phyloP scores from a whole-genome alignment of 2,888 invertebrate species.

The Macrosiphum euphorbiae region DNA sequence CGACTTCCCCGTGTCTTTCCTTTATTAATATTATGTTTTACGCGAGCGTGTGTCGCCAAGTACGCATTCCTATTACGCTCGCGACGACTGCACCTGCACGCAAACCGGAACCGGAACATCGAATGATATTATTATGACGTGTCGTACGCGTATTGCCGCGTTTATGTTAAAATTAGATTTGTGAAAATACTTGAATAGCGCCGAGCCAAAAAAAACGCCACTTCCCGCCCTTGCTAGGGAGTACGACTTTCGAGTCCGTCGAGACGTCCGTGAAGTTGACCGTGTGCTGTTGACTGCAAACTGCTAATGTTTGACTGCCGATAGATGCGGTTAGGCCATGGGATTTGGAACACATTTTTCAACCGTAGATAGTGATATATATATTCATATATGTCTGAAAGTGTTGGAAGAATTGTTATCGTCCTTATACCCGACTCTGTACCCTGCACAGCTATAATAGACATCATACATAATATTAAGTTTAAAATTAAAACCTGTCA shows the following conservation, averaged over 20 bases:
- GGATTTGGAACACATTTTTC: background rate
- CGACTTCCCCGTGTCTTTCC: background rate
- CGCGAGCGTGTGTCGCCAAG: background rate
- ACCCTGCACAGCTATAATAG: background rate
- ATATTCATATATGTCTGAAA: background rate
- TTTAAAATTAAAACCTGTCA: no score
- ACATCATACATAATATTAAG: no score
- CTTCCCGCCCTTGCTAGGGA: background rate
- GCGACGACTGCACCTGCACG: constrained; percentile 4
- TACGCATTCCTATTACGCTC: background rate
- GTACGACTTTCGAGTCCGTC: background rate
- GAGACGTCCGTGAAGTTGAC: background rate
- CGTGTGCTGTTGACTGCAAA: background rate
- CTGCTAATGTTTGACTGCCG: background rate
- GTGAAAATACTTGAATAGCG: background rate
- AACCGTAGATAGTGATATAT: background rate
- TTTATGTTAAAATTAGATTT: background rate
- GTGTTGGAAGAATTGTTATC: background rate
- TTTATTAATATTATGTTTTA: background rate
- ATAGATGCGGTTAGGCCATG: background rate
- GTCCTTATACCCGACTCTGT: background rate
- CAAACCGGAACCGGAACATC: background rate
- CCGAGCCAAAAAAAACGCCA: background rate
- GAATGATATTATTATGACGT: background rate
- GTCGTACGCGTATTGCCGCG: background rate